Base-by-base conservation (phyloP, 2,113 vertebrate species). In the Paratilapia polleni region DNA sequence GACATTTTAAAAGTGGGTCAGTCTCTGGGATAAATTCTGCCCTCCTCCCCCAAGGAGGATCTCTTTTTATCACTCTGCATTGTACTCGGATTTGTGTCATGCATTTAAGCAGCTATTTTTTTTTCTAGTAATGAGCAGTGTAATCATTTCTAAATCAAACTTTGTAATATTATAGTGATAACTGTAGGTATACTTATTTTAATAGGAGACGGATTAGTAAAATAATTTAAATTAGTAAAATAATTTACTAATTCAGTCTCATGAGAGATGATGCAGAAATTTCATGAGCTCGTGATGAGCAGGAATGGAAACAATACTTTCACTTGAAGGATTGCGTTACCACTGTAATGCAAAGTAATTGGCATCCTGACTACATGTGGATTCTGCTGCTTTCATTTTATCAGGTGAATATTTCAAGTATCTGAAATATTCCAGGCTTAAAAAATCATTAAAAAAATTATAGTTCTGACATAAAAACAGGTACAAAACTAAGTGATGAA, bases 1-100 rank as follows among this genome's bases (percentile, higher is more conserved):
- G 77, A 56, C 74, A 70, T 87, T 80, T 87, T 83, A 56, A 86
- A 94, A 94, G 24, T 92, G 87, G 93, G 93, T 62, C 91, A 92
- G 77, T 75, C 83, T 83, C 76, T 77, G 83, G 80, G 68, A 86
- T 86, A 75, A 86, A 84, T 62, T 8, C 68, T 85, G 61, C 47
- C 54, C 74, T 89, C 86, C 82, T 92, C 83, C 91, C 91, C 91
- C 22, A 87, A 92, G 90, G 80, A 86, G 84, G 38, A 89, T 75
- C 82, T 90, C 77, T 85, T 88, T 93, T 88, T 87, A 89, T 77
- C 70, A 31, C 43, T 41, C 41, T 83, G 77, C 74, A 85, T 74
- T 76, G 31, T 66, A 84, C 61, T 70, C 80, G 47, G 43, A 91
- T 86, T 54, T 87, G 78, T 85, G 88, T 84, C 86, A 90, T 66